phyloP scores from a whole-genome alignment of 2,113 vertebrate species.

The Globicephala melas region DNA sequence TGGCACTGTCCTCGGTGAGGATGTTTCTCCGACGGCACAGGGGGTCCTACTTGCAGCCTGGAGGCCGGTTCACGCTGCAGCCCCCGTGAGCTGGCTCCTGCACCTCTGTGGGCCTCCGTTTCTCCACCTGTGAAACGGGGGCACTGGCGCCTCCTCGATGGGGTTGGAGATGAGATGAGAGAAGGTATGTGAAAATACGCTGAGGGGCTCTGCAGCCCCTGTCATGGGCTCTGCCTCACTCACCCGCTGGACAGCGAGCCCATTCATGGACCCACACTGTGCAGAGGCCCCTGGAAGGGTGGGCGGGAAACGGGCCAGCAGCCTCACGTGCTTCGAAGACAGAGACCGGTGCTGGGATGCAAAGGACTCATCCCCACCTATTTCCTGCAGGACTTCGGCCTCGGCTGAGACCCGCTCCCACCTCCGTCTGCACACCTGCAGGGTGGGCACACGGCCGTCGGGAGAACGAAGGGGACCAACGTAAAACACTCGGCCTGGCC shows the following conservation, averaged over 20 bases:
- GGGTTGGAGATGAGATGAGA: neutral
- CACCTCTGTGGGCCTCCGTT: neutral
- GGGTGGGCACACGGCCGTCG: accelerated
- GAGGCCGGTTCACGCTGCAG: neutral
- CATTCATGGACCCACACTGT: neutral
- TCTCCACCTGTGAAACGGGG: neutral
- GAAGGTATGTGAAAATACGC: accelerated
- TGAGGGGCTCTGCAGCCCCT: neutral
- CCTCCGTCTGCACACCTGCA: accelerated
- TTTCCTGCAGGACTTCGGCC: neutral
- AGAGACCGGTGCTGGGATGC: neutral
- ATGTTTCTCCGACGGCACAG: accelerated
- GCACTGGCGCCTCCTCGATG: neutral
- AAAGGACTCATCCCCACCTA: too few relatives aligned
- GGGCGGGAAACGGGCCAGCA: neutral
- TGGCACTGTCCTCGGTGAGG: accelerated
- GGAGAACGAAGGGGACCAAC: neutral
- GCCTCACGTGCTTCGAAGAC: neutral
- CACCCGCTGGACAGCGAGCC: too few relatives aligned
- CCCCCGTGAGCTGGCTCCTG: neutral
- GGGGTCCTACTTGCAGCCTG: neutral
- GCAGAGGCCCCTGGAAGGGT: neutral
- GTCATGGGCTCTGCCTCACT: neutral
- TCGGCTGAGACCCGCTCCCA: neutral
- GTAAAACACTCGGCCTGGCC: accelerated